Conservation (phyloP, 2,797 vertebrate species). For the Aulostomus chinensis region DNA sequence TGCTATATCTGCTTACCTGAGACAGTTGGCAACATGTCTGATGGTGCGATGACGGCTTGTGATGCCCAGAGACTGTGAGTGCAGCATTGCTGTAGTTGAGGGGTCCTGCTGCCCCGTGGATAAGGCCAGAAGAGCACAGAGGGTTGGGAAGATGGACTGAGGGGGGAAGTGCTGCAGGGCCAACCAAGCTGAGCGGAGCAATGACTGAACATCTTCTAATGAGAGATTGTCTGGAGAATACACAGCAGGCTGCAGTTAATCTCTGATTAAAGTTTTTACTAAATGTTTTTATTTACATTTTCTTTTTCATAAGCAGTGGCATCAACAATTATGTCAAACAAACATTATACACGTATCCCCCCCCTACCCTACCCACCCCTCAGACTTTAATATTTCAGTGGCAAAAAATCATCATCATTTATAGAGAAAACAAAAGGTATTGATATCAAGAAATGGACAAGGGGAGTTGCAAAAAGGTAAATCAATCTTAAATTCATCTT, state of each 20-base stretch:
- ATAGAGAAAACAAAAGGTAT: too few relatives aligned
- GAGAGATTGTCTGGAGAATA: conserved; percentile 71
- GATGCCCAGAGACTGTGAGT: conserved; percentile 85
- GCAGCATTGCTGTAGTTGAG: conserved; percentile 82
- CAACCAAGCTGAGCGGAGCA: conserved; percentile 80
- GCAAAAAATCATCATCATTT: too few relatives aligned
- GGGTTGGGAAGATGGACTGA: conserved; percentile 76
- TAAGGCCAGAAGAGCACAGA: conserved; percentile 85
- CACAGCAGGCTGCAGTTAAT: background rate
- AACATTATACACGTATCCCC: too few relatives aligned
- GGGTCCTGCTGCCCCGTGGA: conserved; percentile 82
- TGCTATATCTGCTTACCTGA: conserved; percentile 75
- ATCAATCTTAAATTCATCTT: too few relatives aligned
- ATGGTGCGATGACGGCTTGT: conserved; percentile 87
- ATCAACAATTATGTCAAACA: too few relatives aligned
- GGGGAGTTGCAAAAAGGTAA: too few relatives aligned
- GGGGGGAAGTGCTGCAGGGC: conserved; percentile 86
- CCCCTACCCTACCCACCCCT: too few relatives aligned
- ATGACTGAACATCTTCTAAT: conserved; percentile 70
- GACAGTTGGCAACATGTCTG: conserved; percentile 78
- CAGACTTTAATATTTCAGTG: too few relatives aligned
- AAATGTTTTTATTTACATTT: too few relatives aligned
- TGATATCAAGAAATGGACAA: too few relatives aligned
- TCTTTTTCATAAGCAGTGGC: too few relatives aligned
- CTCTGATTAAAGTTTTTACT: too few relatives aligned